Evolutionary conservation across 2,888 invertebrate species (phyloP), one percentile per base, ranked within the genome.

Genomic region (Melangyna quadrimaculata): DNA sequence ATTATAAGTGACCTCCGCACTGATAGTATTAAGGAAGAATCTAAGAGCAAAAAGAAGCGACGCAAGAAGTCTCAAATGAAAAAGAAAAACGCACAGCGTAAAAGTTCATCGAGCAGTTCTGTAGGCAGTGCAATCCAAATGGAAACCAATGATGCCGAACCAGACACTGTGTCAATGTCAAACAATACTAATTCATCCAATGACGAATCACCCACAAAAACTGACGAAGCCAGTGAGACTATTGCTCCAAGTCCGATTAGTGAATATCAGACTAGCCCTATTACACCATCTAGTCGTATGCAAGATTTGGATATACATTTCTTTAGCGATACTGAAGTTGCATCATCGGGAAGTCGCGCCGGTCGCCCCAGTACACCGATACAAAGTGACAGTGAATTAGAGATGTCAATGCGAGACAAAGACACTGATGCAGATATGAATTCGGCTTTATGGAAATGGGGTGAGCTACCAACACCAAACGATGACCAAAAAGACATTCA

Each of bases 341-440:
- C 96, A n/a, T 94, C 94, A 5, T 94, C 94, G 6, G 94, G 94
- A 7, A 94, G 94, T 1, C 91, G 90, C 40, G 93, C 94, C 83
- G 96, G 96, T 40, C 94, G 97, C 80, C 95, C 96, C 45, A 95
- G 95, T 87, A 96, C 97, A 14, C 98, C 98, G 8, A 95, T 97
- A 83, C 98, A 98, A 91, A 98, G 98, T 51, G 99, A 99, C 92
- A 98, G 98, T 0, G 99, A 99, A 91, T 96, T 97, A 90, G 98
- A 98, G 92, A 94, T 94, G 82, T 91, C 92, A 0, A 89, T 91
- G 90, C 90, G 92, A 27, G 91, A 91, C 40, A 91, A 95, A 82
- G 90, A 89, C 22, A 88, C 73, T 67, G 89, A 88, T 35, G 88
- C 75, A 12, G 90, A 91, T 87, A 84, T 89, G 19, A 89, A 90